Conservation (phyloP, 2,888 invertebrate species). For the Mystacides longicornis region DNA sequence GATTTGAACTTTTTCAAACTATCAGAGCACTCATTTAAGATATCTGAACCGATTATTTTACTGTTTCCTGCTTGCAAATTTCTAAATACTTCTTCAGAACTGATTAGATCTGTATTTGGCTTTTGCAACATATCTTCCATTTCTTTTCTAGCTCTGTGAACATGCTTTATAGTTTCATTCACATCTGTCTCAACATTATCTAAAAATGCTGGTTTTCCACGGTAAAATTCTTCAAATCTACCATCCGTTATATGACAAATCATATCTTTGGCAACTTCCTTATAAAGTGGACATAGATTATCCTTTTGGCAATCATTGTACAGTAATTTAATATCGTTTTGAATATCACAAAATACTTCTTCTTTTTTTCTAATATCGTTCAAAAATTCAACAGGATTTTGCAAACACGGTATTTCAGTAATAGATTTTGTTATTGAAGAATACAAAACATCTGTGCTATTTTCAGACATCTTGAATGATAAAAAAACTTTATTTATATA, state of each 20-base stretch:
- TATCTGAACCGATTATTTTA: conserved; percentile 1
- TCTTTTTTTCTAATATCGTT: conserved; percentile 4
- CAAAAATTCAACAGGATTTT: conserved; percentile 9
- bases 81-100: not conserved
- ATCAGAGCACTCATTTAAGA: conserved; percentile 11
- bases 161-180: not conserved
- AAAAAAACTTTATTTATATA: no score
- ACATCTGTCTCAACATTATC: conserved; percentile 10
- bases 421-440: conserved; percentile 9
- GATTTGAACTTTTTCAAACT: conserved; percentile 15
- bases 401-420: conserved; percentile 3
- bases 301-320: conserved; percentile 1
- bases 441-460: conserved; percentile 2
- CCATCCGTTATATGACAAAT: conserved; percentile 19
- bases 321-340: conserved; percentile 11
- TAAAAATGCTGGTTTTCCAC: conserved; percentile 3
- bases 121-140: not conserved
- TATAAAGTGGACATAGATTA: conserved; percentile 1
- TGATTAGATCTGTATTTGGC: not conserved
- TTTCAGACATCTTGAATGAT: conserved; percentile 6
- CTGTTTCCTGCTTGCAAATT: not conserved
- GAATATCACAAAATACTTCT: conserved; percentile 6
- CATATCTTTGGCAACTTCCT: conserved; percentile 13
- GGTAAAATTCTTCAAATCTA: conserved; percentile 16
- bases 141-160: not conserved